Evolutionary conservation across 2,888 invertebrate genomes (phyloP).

Genomic region (Blera fallax): DNA sequence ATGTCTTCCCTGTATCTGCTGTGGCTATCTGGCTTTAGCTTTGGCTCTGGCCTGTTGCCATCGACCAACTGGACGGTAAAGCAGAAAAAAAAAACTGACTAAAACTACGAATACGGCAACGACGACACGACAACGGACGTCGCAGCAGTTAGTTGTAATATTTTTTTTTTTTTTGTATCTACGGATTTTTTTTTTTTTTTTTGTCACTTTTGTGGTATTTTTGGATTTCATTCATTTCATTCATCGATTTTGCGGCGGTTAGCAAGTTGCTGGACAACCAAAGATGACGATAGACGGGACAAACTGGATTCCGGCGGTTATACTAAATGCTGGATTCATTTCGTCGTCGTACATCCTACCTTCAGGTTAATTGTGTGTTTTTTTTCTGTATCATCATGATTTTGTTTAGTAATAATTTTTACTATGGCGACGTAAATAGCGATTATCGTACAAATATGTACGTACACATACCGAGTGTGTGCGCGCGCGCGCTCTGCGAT

Average conservation of each 20-base stretch:
- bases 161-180: slow-evolving; percentile 53
- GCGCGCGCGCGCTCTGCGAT: slow-evolving; percentile 37
- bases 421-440: slow-evolving; percentile 65
- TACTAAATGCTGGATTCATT: slow-evolving; percentile 46
- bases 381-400: slow-evolving; percentile 35
- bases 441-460: slow-evolving; percentile 63
- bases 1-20: slow-evolving; percentile 52
- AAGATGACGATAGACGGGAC: slow-evolving; percentile 61
- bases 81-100: not conserved
- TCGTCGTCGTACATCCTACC: slow-evolving; percentile 58
- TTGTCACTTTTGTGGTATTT: slow-evolving; percentile 61
- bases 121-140: slow-evolving; percentile 23
- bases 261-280: slow-evolving; percentile 34
- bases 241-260: slow-evolving; percentile 62
- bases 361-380: slow-evolving; percentile 40
- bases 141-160: slow-evolving; percentile 60
- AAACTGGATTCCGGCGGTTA: slow-evolving; percentile 64
- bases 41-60: slow-evolving; percentile 39
- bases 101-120: slow-evolving; percentile 14
- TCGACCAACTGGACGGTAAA: slow-evolving; percentile 51
- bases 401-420: slow-evolving; percentile 66
- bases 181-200: slow-evolving; percentile 33
- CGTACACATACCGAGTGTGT: slow-evolving; percentile 49
- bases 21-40: slow-evolving; percentile 33
- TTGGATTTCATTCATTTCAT: slow-evolving; percentile 61